Conservation (phyloP, 2,113 vertebrate species). For the Marmota flaviventris region DNA sequence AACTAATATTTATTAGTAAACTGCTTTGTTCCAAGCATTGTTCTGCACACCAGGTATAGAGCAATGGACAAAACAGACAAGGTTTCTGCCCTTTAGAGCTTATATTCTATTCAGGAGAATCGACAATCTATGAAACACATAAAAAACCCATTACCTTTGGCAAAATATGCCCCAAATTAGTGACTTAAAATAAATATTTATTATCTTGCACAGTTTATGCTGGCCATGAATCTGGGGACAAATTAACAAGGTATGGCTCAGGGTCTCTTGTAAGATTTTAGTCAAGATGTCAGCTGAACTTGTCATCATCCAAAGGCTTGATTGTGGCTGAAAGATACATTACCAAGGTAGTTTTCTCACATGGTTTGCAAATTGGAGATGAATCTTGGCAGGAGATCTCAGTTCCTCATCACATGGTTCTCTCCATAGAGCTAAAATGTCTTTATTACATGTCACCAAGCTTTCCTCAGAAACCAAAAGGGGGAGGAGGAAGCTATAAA, state of each 20-base stretch:
- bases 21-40: background rate
- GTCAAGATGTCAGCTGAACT: background rate
- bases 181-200: background rate
- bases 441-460: background rate
- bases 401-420: background rate
- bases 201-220: slow-evolving; percentile 6
- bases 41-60: background rate
- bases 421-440: background rate
- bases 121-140: background rate
- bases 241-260: background rate
- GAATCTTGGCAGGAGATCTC: background rate
- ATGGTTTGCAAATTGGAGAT: background rate
- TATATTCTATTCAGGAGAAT: background rate
- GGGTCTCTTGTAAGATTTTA: background rate
- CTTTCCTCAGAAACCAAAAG: background rate
- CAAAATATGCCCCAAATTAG: background rate
- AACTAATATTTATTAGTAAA: background rate
- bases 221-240: background rate
- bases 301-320: background rate
- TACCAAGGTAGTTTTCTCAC: background rate
- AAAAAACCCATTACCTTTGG: background rate
- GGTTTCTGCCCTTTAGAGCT: background rate
- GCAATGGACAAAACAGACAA: background rate
- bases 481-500: background rate
- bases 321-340: background rate